Evolutionary conservation across 92 coral and sea anemone genomes (phyloP), one percentile per base, ranked within the genome.

Genomic region (Zoanthus sansibaricus): DNA sequence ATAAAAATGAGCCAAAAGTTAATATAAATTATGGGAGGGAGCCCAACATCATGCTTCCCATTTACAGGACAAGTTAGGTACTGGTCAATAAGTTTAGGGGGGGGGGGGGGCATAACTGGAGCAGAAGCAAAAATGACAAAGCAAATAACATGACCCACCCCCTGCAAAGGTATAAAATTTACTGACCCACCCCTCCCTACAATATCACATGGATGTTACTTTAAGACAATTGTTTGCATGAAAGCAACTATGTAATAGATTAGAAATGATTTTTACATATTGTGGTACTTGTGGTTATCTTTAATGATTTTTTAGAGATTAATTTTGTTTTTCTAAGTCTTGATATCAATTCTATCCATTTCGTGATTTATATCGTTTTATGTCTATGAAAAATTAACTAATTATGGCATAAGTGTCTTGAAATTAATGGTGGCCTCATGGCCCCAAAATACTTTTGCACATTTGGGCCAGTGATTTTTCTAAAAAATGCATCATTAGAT

Each of bases 41-140:
- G 73, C 76, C 37, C 86, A 82, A 82, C 4, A 33, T 82, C 44
- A 82, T 82, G 86, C 76, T 82, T 82, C 86, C 75, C 59, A 82
- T 82, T 82, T 82, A 59, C 76, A 82, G 86, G n/a, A 82, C 86
- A 64, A 58, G 66, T 58, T 58, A 72, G 79, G 75, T 33, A 71
- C 75, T 71, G 75, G 75, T 71, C 49, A 71, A 71, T 31, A 71
- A 71, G 75, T 71, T 71, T 70, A 33, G 75, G 47, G 14, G n/a
- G n/a, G n/a, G n/a, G n/a, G 66, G 66, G 44, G 72, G 72, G 3
- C 66, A 58, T 58, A 0, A 49, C 75, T 16, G 75, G 75, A 71
- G 75, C 75, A 71, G 49, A 71, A 71, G 49, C 75, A 71, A 71
- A 71, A 71, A 71, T 71, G 75, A 71, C 75, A 71, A 71, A 32